These are phyloP conservation scores for Thamnophis sirtalis DNA, from an alignment of 2,113 vertebrate species.

Conservation along the genomic window DNA sequence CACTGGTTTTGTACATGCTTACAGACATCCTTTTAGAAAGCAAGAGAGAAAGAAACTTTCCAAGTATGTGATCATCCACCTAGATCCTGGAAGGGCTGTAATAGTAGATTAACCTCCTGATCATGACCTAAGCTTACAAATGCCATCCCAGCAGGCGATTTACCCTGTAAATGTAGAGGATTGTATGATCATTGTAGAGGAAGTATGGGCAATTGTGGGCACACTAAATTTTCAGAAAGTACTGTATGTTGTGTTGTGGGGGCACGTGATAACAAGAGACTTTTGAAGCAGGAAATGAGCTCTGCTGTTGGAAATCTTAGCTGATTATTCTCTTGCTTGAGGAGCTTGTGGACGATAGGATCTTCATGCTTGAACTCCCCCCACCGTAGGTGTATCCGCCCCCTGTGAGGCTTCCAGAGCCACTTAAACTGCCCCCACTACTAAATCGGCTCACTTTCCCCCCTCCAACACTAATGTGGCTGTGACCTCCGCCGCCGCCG, in stretches of 20 bases:
- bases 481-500: background rate
- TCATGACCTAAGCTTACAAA: background rate
- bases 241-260: background rate
- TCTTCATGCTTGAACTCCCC: background rate
- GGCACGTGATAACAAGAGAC: background rate
- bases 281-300: background rate
- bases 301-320: background rate
- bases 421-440: conserved; percentile 6
- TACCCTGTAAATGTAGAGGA: background rate
- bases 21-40: background rate
- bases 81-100: background rate
- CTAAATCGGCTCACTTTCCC: background rate
- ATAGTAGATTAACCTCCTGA: background rate
- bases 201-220: background rate
- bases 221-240: background rate
- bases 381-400: conserved; percentile 3
- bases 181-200: background rate
- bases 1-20: background rate
- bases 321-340: conserved; percentile 15
- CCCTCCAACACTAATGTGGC: background rate
- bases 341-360: background rate
- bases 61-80: background rate
- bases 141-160: background rate
- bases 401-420: background rate
- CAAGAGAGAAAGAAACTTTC: background rate